These are phyloP conservation scores for Brachionus sp. DNA, from an alignment of 1,140 invertebrate genomes.

Conservation along the genomic window DNA sequence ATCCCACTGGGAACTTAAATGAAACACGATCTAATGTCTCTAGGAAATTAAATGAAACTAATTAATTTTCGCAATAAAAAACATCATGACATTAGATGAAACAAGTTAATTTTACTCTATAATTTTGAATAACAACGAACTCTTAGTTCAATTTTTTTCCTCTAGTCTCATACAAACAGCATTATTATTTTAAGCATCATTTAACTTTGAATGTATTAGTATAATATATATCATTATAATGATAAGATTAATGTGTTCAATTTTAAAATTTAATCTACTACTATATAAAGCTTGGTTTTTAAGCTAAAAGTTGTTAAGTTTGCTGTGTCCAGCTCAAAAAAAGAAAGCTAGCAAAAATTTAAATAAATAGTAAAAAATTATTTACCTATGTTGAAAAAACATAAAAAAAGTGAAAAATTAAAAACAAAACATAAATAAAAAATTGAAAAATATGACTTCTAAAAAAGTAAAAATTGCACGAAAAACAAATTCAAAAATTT, in stretches of 20 bases:
- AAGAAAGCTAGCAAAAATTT: background rate
- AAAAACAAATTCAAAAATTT: too few species aligned
- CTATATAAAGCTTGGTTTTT: background rate
- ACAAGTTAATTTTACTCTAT: background rate
- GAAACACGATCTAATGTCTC: constrained; percentile 92
- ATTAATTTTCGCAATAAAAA: background rate
- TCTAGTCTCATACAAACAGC: background rate
- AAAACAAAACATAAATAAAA: too few species aligned
- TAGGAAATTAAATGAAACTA: constrained; percentile 72
- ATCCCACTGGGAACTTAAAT: constrained; percentile 87
- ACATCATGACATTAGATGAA: background rate
- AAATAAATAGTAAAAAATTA: too few species aligned
- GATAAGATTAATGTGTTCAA: background rate
- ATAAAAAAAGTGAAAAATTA: too few species aligned
- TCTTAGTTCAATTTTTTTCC: too few species aligned
- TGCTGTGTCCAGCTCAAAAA: background rate
- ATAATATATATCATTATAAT: too few species aligned
- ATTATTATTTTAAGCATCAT: background rate
- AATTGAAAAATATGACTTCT: background rate
- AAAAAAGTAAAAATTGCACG: too few species aligned
- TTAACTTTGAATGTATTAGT: too few species aligned
- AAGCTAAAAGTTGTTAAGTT: background rate
- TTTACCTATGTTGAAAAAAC: too few species aligned
- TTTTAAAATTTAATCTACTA: background rate
- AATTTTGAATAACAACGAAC: background rate